Percentiles rank a stretch among this genome's conserved stretches.
These are phyloP conservation scores for Sebastes diaconus DNA, from an alignment of 2,797 vertebrate genomes.

Conservation along the genomic window DNA sequence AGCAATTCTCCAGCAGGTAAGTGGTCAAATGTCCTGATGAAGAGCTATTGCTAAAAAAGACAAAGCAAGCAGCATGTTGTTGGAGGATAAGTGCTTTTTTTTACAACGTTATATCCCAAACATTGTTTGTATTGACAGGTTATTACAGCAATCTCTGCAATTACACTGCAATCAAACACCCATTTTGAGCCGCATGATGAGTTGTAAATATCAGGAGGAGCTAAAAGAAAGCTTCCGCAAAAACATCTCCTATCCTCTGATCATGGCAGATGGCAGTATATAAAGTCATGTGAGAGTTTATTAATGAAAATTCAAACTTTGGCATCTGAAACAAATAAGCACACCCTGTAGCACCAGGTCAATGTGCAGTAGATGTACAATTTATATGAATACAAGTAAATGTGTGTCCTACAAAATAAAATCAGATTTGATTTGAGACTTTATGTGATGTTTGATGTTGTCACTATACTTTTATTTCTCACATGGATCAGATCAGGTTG, in stretches of 20 bases:
- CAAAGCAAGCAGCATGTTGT: not conserved
- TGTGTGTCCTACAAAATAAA: not conserved
- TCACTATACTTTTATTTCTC: not conserved
- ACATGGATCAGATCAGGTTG: not conserved
- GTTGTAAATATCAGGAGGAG: not conserved
- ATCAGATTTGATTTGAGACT: not conserved
- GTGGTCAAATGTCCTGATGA: not conserved
- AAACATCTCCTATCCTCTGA: not conserved
- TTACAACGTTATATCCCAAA: not conserved
- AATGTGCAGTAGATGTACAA: not conserved
- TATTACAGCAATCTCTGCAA: not conserved
- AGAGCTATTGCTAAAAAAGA: not conserved
- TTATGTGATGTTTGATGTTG: not conserved
- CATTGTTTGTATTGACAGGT: not conserved
- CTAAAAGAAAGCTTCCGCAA: not conserved
- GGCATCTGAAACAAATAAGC: not conserved
- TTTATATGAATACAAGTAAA: not conserved
- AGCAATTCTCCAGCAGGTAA: not conserved
- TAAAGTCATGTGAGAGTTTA: not conserved
- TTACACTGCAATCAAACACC: not conserved
- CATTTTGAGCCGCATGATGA: not conserved
- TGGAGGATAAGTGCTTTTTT: not conserved
- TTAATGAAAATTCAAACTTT: not conserved
- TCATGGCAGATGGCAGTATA: not conserved
- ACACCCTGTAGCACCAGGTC: not conserved